These are phyloP conservation scores for Selene dorsalis DNA, from an alignment of 2,797 vertebrate genomes.

Conservation along the genomic window DNA sequence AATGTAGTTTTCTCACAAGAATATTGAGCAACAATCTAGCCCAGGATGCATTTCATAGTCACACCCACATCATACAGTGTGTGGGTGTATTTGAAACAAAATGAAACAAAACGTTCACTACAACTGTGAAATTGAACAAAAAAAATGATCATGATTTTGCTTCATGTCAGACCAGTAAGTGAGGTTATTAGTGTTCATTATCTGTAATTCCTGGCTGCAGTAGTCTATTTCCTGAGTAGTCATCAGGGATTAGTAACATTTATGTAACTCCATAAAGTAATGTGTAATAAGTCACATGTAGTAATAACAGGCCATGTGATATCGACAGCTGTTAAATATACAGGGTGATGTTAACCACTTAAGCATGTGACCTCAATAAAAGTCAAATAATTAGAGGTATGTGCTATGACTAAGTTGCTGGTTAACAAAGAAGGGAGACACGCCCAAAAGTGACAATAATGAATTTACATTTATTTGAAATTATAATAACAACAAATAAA, in stretches of 20 bases:
- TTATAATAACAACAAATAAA: not conserved
- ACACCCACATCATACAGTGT: conserved; percentile 24
- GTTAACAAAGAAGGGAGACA: conserved; percentile 8
- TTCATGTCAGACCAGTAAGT: no score
- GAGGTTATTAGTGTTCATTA: not conserved
- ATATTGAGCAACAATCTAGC: conserved; percentile 60
- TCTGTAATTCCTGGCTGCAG: not conserved
- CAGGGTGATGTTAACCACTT: not conserved
- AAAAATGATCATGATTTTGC: not conserved
- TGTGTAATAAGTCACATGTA: not conserved
- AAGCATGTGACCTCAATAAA: not conserved
- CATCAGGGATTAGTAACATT: not conserved
- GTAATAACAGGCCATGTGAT: not conserved
- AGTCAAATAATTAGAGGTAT: not conserved
- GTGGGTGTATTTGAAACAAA: not conserved
- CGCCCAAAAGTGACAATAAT: not conserved
- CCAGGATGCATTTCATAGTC: conserved; percentile 44
- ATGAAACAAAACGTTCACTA: not conserved
- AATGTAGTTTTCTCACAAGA: conserved; percentile 21
- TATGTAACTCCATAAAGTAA: not conserved
- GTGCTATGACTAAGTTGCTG: not conserved
- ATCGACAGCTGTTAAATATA: not conserved
- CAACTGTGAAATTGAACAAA: conserved; percentile 1
- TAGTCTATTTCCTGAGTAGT: not conserved
- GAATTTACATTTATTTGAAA: conserved; percentile 8